Percentiles rank a stretch among this genome's conserved stretches.
Evolutionary conservation across 2,888 invertebrate genomes (phyloP).

Genomic region (Cerastis leucographa): DNA sequence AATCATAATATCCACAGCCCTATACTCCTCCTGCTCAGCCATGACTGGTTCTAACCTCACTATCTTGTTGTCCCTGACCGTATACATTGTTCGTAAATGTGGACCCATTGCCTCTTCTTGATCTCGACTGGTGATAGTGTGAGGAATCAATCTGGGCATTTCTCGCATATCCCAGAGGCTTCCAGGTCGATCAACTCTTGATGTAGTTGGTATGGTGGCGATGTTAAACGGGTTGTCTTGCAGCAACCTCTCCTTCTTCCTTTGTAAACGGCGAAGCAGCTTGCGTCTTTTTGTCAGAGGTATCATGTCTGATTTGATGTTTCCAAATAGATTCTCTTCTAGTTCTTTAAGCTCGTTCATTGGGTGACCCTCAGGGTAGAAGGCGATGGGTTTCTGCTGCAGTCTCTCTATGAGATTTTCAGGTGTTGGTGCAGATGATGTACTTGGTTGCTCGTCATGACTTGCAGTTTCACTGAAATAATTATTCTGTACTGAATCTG

Average conservation of each 20-base stretch:
- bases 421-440: conserved; percentile 65
- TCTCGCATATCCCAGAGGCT: conserved; percentile 88
- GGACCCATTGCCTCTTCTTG: conserved; percentile 74
- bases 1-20: conserved; percentile 81
- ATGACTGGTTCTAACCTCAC: conserved; percentile 81
- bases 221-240: conserved; percentile 72
- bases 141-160: conserved; percentile 63
- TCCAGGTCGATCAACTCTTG: conserved; percentile 72
- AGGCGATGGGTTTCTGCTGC: conserved; percentile 71
- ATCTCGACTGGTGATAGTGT: conserved; percentile 60
- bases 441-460: conserved; percentile 68
- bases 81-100: conserved; percentile 85
- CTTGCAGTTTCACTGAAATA: conserved; percentile 45
- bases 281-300: conserved; percentile 86
- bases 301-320: conserved; percentile 82
- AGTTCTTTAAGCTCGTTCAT: conserved; percentile 89
- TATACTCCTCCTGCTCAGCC: conserved; percentile 70
- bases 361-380: conserved; percentile 87
- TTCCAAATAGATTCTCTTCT: conserved; percentile 87
- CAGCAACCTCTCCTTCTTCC: conserved; percentile 81
- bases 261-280: conserved; percentile 85
- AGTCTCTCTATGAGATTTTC: conserved; percentile 70
- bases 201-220: conserved; percentile 58
- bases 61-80: conserved; percentile 88
- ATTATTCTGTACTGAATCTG: background rate